Evolutionary conservation across 2,113 vertebrate genomes (phyloP), one percentile per base, ranked within the genome.

Genomic region (Mesembrinibis cayennensis): DNA sequence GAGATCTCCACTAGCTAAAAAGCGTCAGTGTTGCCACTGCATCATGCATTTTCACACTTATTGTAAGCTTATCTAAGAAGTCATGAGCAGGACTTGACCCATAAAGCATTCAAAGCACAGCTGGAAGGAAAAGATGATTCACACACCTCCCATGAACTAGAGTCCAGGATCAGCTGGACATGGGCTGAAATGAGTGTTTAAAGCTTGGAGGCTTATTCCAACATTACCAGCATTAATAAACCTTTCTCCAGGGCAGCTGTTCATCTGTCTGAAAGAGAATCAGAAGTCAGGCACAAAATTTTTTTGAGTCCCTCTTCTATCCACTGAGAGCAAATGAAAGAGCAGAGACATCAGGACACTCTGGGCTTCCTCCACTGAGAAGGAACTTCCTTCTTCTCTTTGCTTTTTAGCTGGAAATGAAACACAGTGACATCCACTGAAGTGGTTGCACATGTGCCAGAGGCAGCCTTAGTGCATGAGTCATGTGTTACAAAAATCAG

Each of bases 401-500:
- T 63, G 6, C 2, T 44, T 77, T 81, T 70, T 56, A 76, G 8
- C 25, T 79, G 52, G 16, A 82, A 95, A 56, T 34, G 7, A 22
- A 40, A 59, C 30, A 65, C 10, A 2, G 7, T 44, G 18, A 26
- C 47, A 29, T 49, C 49, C 11, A 56, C 20, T 27, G 49, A 47
- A 42, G 8, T 2, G 0, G 11, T 47, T 80, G 17, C 23, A n/a
- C 10, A 3, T 10, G 8, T 72, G 40, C 30, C 44, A 69, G 66
- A 32, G 22, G 10, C 25, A 87, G 10, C 23, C 20, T 50, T 59
- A 53, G 22, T 63, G 32, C 29, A 3, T 22, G 34, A 61, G 16
- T 32, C 1, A 1, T 8, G 9, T 1, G 0, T 61, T 70, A 55
- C 14, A 94, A 34, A 82, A 49, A 55, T 47, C 36, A 47, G 8